These are phyloP conservation scores for Zaprionus ghesquierei DNA, from an alignment of 1,140 invertebrate species.

Conservation along the genomic window DNA sequence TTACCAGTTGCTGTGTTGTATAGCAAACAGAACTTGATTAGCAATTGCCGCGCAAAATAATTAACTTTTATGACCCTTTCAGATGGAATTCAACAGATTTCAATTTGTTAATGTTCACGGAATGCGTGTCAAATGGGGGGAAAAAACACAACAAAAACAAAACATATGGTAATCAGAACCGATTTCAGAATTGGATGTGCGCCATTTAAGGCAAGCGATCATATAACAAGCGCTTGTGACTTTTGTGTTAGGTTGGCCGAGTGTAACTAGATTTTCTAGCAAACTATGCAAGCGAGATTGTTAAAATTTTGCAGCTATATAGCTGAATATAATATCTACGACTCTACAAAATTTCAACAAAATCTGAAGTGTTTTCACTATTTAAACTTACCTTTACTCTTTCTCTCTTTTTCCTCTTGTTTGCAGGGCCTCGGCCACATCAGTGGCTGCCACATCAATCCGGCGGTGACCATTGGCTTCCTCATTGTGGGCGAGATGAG, in stretches of 20 bases:
- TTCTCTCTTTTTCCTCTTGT: constrained; percentile 15
- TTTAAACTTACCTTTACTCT: background rate
- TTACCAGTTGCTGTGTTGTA: background rate
- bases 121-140: background rate
- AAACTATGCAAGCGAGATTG: background rate
- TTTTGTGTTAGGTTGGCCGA: too few relatives aligned
- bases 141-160: background rate
- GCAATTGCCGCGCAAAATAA: background rate
- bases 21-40: constrained; percentile 6
- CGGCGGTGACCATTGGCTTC: constrained; percentile 92
- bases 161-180: background rate
- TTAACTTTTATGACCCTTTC: constrained; percentile 11
- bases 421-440: constrained; percentile 91
- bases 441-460: constrained; percentile 95
- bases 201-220: background rate
- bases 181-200: background rate
- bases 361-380: background rate
- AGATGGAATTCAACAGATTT: constrained; percentile 17
- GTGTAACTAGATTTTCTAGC: background rate
- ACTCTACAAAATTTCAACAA: background rate
- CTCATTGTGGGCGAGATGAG: constrained; percentile 91
- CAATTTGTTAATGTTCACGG: background rate
- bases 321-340: background rate
- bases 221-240: too few relatives aligned
- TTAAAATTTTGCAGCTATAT: background rate